A percentile compares a stretch with the other conserved stretches of the same genome.
phyloP scores from a whole-genome alignment of 2,113 vertebrate species.

The Rhabdornis inornatus region DNA sequence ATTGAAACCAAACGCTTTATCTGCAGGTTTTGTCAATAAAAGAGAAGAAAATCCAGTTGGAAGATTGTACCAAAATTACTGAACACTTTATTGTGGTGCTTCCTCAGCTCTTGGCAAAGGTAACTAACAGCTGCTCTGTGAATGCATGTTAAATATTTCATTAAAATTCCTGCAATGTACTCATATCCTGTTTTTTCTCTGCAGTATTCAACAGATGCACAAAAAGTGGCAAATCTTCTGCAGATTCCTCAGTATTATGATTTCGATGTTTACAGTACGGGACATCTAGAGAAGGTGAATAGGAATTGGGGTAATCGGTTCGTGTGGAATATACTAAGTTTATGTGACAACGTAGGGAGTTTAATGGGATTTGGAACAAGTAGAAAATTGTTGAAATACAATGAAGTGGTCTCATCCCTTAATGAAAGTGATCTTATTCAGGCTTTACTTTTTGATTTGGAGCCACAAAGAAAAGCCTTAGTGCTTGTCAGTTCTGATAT shows the following conservation, averaged over 20 bases:
- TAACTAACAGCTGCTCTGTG: constrained; percentile 60
- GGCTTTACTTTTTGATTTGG: background rate
- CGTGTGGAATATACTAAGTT: background rate
- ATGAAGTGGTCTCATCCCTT: background rate
- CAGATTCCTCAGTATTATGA: constrained; percentile 86
- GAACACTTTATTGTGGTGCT: constrained; percentile 80
- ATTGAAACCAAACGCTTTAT: constrained; percentile 45
- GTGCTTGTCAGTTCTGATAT: background rate
- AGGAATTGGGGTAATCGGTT: background rate
- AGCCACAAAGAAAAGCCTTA: background rate
- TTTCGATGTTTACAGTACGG: constrained; percentile 64
- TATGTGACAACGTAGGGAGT: background rate
- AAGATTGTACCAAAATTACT: constrained; percentile 85
- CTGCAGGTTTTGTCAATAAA: constrained; percentile 70
- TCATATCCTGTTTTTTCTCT: constrained; percentile 50
- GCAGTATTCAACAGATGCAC: constrained; percentile 80
- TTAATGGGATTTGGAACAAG: background rate
- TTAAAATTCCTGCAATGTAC: constrained; percentile 32
- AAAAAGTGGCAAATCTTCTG: constrained; percentile 79
- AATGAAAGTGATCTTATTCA: background rate
- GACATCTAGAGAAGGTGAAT: constrained; percentile 70
- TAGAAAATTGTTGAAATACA: background rate
- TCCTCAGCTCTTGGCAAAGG: constrained; percentile 86
- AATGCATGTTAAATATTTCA: constrained; percentile 54
- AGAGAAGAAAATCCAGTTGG: constrained; percentile 82